Evolutionary conservation across 2,888 invertebrate genomes (phyloP).

Genomic region (Phyllotreta cruciferae): DNA sequence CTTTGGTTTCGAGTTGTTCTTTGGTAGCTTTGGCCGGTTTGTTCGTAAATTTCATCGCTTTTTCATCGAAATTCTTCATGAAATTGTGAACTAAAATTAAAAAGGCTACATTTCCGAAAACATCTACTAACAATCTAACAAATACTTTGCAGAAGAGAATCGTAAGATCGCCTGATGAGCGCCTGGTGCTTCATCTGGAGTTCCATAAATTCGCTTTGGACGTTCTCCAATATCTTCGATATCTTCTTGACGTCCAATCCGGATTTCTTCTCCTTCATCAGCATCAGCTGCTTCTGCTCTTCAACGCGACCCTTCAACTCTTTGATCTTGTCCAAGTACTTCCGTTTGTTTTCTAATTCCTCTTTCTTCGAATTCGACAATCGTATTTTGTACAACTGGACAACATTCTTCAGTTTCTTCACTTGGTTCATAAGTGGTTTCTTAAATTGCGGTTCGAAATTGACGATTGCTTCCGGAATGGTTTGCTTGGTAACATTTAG

Average conservation of each 20-base stretch:
- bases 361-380: constrained; percentile 2
- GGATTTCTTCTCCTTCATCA: constrained; percentile 2
- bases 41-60: not conserved
- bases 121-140: not conserved
- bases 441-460: constrained; percentile 8
- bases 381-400: constrained; percentile 4
- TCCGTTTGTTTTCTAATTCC: not conserved
- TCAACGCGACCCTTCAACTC: constrained; percentile 3
- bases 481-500: too few species aligned
- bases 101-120: not conserved
- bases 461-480: not conserved
- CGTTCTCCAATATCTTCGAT: not conserved
- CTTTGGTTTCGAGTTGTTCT: not conserved
- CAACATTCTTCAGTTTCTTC: not conserved
- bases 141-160: constrained; percentile 11
- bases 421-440: constrained; percentile 3
- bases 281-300: constrained; percentile 3
- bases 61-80: constrained; percentile 13
- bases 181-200: constrained; percentile 9
- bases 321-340: constrained; percentile 4
- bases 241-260: not conserved
- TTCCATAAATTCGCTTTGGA: not conserved
- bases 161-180: constrained; percentile 6
- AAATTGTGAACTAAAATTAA: constrained; percentile 13
- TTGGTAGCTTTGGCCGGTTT: too few species aligned